phyloP scores from a whole-genome alignment of 2,797 vertebrate genomes.

The Tadarida brasiliensis region DNA sequence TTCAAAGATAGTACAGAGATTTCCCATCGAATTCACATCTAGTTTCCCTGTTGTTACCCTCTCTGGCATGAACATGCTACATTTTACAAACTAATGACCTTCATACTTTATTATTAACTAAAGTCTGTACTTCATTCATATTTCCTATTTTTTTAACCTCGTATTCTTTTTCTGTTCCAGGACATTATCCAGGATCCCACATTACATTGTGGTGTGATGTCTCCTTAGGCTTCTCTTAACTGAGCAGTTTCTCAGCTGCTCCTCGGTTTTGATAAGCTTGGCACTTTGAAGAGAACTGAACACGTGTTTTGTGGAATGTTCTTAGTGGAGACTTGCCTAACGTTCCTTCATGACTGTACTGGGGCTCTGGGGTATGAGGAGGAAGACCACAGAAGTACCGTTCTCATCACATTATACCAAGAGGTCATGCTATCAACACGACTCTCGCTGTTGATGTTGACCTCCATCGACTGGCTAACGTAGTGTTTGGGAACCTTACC shows the following conservation, averaged over 20 bases:
- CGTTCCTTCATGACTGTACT: neutral
- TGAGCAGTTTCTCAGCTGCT: neutral
- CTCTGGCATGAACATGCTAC: neutral
- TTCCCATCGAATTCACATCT: no score
- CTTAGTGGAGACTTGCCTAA: neutral
- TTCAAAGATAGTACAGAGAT: neutral
- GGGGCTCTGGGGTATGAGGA: neutral
- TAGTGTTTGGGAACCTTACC: neutral
- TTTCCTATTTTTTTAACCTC: neutral
- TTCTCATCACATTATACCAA: neutral
- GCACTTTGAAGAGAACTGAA: neutral
- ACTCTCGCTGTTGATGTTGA: neutral
- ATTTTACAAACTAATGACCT: neutral
- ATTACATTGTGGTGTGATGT: neutral
- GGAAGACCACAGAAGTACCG: neutral
- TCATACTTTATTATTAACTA: neutral
- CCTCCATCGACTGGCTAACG: neutral
- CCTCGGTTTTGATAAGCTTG: neutral
- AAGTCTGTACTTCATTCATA: neutral
- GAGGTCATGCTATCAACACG: accelerated
- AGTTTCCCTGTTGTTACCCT: neutral
- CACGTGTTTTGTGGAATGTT: neutral
- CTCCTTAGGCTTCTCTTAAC: neutral
- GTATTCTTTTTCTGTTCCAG: neutral
- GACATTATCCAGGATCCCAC: neutral